These are phyloP conservation scores for Elephas maximus DNA, from an alignment of 2,113 vertebrate species.

Conservation along the genomic window DNA sequence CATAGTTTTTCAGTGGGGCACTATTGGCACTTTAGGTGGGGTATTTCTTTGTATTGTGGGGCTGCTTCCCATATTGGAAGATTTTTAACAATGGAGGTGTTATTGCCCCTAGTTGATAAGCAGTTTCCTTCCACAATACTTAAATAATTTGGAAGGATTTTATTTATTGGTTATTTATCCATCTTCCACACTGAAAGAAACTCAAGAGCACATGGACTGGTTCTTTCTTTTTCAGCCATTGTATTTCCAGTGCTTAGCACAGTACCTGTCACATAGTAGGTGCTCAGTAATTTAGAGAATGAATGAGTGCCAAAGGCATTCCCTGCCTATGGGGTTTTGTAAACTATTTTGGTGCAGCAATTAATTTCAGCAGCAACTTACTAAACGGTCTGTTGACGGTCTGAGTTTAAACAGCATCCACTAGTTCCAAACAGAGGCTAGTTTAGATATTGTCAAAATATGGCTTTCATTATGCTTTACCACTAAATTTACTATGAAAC, in stretches of 20 bases:
- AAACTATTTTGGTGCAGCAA: slow-evolving; percentile 4
- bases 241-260: neutral
- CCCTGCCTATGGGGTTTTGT: neutral
- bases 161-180: slow-evolving; percentile 1
- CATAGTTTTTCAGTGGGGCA: neutral
- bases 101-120: neutral
- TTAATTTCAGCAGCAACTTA: slow-evolving; percentile 46
- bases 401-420: slow-evolving; percentile 16
- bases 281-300: neutral
- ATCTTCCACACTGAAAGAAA: neutral
- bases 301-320: neutral
- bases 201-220: neutral
- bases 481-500: slow-evolving; percentile 28
- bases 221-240: neutral
- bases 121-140: neutral
- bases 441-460: slow-evolving; percentile 45
- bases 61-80: neutral
- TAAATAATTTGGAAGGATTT: neutral
- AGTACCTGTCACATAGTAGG: neutral
- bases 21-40: neutral
- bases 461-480: slow-evolving; percentile 61
- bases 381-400: neutral
- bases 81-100: neutral
- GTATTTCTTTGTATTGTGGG: neutral
- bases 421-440: slow-evolving; percentile 31